A percentile compares a stretch with the other conserved stretches of the same genome.
These are phyloP conservation scores for Remorina albescens DNA, from an alignment of 2,797 vertebrate genomes.

Conservation along the genomic window DNA sequence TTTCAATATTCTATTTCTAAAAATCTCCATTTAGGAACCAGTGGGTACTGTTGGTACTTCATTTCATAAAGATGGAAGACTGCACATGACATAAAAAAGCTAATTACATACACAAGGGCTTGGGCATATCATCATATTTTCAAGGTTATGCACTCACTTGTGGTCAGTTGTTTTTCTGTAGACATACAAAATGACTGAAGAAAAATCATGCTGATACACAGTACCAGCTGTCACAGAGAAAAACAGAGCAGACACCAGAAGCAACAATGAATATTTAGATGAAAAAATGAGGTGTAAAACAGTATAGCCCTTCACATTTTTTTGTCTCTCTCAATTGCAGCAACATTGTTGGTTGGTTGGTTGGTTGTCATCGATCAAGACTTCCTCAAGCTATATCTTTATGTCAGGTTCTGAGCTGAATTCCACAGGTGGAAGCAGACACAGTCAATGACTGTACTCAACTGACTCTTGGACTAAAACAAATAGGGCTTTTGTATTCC, in stretches of 20 bases:
- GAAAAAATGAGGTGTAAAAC: conserved; percentile 24
- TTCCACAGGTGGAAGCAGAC: conserved; percentile 10
- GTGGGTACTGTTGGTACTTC: too few species aligned
- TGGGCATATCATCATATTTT: conserved; percentile 23
- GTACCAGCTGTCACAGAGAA: background rate
- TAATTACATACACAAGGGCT: background rate
- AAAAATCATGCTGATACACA: conserved; percentile 8
- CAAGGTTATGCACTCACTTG: conserved; percentile 6
- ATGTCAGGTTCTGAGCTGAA: background rate
- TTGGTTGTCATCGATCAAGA: conserved; percentile 25
- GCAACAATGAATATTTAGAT: conserved; percentile 10
- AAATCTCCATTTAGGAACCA: too few species aligned
- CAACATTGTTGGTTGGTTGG: conserved; percentile 18
- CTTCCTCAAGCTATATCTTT: conserved; percentile 2
- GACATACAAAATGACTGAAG: conserved; percentile 16
- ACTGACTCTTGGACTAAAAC: conserved; percentile 20
- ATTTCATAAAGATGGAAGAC: background rate
- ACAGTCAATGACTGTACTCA: conserved; percentile 5
- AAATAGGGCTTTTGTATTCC: conserved; percentile 15
- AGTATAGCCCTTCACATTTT: background rate
- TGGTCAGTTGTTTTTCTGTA: conserved; percentile 18
- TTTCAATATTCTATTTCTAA: too few species aligned
- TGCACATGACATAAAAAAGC: conserved; percentile 8
- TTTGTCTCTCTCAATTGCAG: conserved; percentile 27
- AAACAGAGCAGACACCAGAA: conserved; percentile 36